Conservation (phyloP, 1,140 invertebrate genomes). For the Nephotettix cincticeps region DNA sequence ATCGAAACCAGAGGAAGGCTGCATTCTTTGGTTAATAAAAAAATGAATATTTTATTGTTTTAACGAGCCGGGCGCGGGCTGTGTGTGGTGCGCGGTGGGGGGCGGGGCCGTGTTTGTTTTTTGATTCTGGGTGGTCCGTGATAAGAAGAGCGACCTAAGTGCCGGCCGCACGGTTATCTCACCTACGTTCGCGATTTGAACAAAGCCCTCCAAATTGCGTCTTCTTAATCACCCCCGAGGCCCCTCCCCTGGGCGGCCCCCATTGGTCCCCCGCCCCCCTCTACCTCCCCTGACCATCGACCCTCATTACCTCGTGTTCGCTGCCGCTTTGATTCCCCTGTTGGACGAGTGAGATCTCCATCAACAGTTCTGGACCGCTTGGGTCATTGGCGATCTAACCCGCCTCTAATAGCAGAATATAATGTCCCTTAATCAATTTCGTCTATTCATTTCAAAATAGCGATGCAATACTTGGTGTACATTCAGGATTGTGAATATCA, state of each 20-base stretch:
- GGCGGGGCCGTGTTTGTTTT: not conserved
- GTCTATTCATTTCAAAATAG: too few species aligned
- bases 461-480: too few species aligned
- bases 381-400: too few species aligned
- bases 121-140: not conserved
- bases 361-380: too few species aligned
- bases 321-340: too few species aligned
- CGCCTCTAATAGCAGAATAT: too few species aligned
- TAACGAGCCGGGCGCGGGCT: not conserved
- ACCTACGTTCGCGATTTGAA: slow-evolving; percentile 2
- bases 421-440: too few species aligned
- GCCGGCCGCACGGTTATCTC: not conserved
- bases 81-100: not conserved
- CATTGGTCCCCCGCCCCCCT: not conserved
- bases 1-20: not conserved
- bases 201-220: slow-evolving; percentile 13
- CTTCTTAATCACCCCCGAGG: not conserved
- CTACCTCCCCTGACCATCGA: not conserved
- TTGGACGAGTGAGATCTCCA: too few species aligned
- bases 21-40: slow-evolving; percentile 3
- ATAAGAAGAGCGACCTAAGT: slow-evolving; percentile 5
- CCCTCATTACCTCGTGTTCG: not conserved
- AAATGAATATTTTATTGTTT: slow-evolving; percentile 16
- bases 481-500: too few species aligned
- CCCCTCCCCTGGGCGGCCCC: not conserved